Percentiles rank a stretch among this genome's conserved stretches.
These are phyloP conservation scores for Bovichtus variegatus DNA, from an alignment of 2,797 vertebrate genomes.

Conservation along the genomic window DNA sequence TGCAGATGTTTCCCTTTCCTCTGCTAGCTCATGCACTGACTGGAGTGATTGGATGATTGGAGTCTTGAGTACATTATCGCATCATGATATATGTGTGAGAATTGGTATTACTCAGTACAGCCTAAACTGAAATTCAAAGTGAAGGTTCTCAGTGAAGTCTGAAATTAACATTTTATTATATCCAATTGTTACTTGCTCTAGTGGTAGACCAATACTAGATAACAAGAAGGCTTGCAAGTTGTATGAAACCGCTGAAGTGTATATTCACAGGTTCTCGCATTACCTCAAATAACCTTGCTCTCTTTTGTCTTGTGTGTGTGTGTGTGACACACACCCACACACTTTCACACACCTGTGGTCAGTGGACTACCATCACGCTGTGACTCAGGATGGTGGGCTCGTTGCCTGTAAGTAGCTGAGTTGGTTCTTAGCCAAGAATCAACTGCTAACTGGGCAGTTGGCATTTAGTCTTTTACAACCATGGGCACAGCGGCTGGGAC, in stretches of 20 bases:
- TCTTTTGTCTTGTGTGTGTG: background rate
- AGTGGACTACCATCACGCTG: background rate
- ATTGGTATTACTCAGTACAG: background rate
- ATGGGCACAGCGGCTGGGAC: background rate
- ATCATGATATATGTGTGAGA: background rate
- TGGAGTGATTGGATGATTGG: no score
- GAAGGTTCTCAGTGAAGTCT: background rate
- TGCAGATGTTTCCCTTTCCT: background rate
- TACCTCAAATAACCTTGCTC: constrained; percentile 20
- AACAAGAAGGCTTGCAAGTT: background rate
- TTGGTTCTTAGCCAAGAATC: constrained; percentile 11
- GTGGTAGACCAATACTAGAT: background rate
- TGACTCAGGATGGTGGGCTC: constrained; percentile 26
- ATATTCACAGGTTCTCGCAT: background rate
- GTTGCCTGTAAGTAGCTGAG: constrained; percentile 17
- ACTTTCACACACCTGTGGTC: constrained; percentile 37
- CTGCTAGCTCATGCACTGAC: no score
- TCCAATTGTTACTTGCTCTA: background rate
- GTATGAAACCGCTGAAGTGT: background rate
- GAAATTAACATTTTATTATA: background rate
- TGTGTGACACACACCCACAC: constrained; percentile 11
- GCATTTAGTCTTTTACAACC: background rate
- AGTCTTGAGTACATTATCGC: background rate
- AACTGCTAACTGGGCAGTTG: background rate
- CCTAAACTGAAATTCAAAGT: background rate